Evolutionary conservation across 2,113 vertebrate genomes (phyloP).

Genomic region (Phylloscopus trochilus): DNA sequence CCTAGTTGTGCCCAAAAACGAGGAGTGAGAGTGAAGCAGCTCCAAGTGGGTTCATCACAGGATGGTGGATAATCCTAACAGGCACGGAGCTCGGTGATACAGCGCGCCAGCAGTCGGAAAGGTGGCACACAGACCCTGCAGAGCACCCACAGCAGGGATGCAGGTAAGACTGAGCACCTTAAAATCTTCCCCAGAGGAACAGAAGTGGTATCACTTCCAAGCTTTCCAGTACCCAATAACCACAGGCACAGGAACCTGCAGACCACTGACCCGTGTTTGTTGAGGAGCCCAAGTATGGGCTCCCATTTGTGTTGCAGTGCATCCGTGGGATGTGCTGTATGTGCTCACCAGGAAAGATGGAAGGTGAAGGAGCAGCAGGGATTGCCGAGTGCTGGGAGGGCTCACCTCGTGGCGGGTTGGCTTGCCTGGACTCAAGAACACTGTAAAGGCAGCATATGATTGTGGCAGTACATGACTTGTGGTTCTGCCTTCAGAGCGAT

Average conservation of each 20-base stretch:
- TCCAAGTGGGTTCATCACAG: not conserved
- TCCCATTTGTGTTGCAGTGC: not conserved
- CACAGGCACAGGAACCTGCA: not conserved
- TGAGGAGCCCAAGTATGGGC: not conserved
- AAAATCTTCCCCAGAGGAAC: not conserved
- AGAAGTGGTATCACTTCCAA: not conserved
- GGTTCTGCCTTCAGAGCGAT: not conserved
- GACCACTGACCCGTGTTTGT: fast-evolving
- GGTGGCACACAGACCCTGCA: not conserved
- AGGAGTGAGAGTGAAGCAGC: not conserved
- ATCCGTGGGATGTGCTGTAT: fast-evolving
- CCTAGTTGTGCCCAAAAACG: not conserved
- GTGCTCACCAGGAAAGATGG: not conserved
- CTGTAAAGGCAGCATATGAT: not conserved
- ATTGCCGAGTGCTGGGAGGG: not conserved
- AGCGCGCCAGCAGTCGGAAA: fast-evolving
- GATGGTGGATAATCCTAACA: fast-evolving
- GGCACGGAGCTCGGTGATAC: fast-evolving
- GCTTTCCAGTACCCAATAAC: not conserved
- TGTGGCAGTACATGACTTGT: not conserved
- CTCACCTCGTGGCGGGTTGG: not conserved
- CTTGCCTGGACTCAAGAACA: not conserved
- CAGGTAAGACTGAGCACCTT: not conserved
- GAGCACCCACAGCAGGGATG: fast-evolving
- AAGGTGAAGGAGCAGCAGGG: not conserved